These are phyloP conservation scores for Drosophila meridionalis DNA, from an alignment of 2,888 invertebrate genomes.

Conservation along the genomic window DNA sequence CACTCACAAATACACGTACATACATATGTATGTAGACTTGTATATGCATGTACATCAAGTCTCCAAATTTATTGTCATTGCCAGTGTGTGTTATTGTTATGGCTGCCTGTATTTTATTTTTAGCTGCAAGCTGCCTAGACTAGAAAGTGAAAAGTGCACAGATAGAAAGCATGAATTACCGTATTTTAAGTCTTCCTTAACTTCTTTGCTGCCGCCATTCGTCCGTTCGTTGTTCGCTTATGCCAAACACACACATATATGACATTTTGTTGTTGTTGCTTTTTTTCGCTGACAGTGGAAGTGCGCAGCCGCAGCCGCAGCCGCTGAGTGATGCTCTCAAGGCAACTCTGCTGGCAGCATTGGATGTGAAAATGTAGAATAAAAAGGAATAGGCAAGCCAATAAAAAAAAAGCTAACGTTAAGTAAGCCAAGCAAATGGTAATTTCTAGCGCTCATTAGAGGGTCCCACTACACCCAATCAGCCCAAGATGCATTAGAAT, in stretches of 20 bases:
- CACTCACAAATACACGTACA: not conserved
- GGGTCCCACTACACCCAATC: constrained; percentile 13
- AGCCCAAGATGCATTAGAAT: constrained; percentile 28
- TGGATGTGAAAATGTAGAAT: constrained; percentile 7
- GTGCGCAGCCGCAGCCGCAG: constrained; percentile 24
- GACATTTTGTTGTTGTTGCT: not conserved
- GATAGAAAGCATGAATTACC: constrained; percentile 27
- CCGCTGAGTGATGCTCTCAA: not conserved
- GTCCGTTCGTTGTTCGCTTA: not conserved
- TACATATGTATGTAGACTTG: not conserved
- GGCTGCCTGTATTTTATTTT: constrained; percentile 9
- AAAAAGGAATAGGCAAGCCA: constrained; percentile 13
- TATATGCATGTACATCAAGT: constrained; percentile 5
- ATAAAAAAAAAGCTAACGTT: not conserved
- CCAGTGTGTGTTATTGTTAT: constrained; percentile 23
- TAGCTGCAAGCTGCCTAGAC: constrained; percentile 8
- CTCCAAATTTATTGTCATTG: constrained; percentile 35
- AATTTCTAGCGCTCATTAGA: constrained; percentile 35
- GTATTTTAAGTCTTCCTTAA: constrained; percentile 23
- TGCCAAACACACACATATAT: not conserved
- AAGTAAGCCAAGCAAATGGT: constrained; percentile 28
- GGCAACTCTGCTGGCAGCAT: not conserved
- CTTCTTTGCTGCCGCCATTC: not conserved
- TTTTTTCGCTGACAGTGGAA: not conserved
- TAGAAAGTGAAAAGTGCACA: constrained; percentile 40